phyloP scores from a whole-genome alignment of 2,797 vertebrate species.

The Lycodopsis pacificus region DNA sequence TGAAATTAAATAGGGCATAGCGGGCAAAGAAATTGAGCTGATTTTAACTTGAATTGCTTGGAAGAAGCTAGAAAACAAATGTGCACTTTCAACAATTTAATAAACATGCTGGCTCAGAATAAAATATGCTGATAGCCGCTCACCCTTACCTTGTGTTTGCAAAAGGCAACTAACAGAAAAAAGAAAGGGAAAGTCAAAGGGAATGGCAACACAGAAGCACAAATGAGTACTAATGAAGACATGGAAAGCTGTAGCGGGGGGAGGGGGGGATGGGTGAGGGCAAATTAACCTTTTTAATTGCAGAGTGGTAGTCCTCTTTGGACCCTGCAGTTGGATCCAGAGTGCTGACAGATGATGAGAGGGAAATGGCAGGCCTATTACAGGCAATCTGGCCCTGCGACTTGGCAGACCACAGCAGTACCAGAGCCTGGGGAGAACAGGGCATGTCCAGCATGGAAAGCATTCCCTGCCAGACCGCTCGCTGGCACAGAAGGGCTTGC shows the following conservation, averaged over 20 bases:
- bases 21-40: constrained; percentile 2
- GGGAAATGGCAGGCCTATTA: constrained; percentile 83
- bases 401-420: constrained; percentile 80
- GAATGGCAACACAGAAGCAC: constrained; percentile 43
- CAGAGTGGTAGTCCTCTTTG: constrained; percentile 79
- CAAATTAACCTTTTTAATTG: constrained; percentile 87
- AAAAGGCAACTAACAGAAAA: constrained; percentile 20
- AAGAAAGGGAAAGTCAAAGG: constrained; percentile 16
- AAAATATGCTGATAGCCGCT: constrained; percentile 26
- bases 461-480: constrained; percentile 68
- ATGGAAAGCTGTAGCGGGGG: constrained; percentile 46
- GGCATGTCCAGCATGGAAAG: constrained; percentile 78
- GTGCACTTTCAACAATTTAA: constrained; percentile 24
- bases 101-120: constrained; percentile 21
- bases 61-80: constrained; percentile 17
- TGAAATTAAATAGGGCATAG: background rate
- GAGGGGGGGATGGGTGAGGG: constrained; percentile 47
- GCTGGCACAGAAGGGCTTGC: constrained; percentile 69
- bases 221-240: constrained; percentile 78
- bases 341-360: constrained; percentile 86
- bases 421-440: constrained; percentile 79
- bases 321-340: constrained; percentile 80
- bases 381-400: constrained; percentile 81
- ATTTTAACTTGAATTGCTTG: constrained; percentile 27
- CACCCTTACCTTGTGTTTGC: constrained; percentile 18